Evolutionary conservation across 2,113 vertebrate species (phyloP).

Genomic region (Corapipo altera): DNA sequence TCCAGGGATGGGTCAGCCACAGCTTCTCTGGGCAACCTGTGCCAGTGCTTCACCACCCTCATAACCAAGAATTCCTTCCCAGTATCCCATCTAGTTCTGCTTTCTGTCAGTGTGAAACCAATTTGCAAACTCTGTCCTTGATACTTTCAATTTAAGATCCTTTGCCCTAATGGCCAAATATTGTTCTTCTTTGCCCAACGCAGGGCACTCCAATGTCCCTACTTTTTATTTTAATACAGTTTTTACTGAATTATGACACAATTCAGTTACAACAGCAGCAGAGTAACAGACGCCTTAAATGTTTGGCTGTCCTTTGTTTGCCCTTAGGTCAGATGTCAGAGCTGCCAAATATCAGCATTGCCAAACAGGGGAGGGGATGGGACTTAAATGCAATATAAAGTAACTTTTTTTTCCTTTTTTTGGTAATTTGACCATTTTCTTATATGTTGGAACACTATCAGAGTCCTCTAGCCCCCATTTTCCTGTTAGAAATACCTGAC

Average conservation of each 20-base stretch:
- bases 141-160: neutral
- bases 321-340: slow-evolving; percentile 29
- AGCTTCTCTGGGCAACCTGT: neutral
- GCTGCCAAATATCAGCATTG: neutral
- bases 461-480: neutral
- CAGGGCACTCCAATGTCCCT: neutral
- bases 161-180: neutral
- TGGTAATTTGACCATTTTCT: neutral
- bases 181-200: neutral
- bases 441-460: neutral
- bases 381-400: neutral
- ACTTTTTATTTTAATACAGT: neutral
- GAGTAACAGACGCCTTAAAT: neutral
- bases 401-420: neutral
- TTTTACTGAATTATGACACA: slow-evolving; percentile 21
- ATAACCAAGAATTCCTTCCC: neutral
- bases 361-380: neutral
- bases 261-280: neutral
- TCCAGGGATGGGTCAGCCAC: neutral
- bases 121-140: neutral
- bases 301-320: neutral
- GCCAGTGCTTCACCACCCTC: neutral
- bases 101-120: neutral
- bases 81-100: neutral
- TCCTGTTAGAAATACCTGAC: neutral